Evolutionary conservation across 2,113 vertebrate species (phyloP), one percentile per base, ranked within the genome.

Genomic region (Phasianus colchicus): DNA sequence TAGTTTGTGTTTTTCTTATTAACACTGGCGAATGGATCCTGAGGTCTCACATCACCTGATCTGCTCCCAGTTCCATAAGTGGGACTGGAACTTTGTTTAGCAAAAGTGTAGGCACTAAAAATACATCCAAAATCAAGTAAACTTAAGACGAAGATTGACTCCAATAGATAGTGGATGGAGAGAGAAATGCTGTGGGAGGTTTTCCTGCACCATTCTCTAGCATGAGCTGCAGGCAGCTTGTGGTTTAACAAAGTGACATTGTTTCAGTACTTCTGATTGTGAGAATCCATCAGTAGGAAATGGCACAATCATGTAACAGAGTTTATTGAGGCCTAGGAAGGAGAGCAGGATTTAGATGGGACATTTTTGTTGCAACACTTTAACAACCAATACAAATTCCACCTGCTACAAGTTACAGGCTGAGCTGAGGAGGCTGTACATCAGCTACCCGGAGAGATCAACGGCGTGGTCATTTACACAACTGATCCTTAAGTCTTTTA

Each of bases 401-500:
- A 8, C 52, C 43, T 42, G 57, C 79, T 61, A 18, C 20, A 14
- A 74, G 69, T 13, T 71, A 34, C 0, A 1, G 87, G 69, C 69
- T 66, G n/a, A 47, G 57, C 30, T 3, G 8, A 43, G 20, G 43
- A 86, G 61, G 61, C 83, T 65, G 36, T 61, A 36, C 86, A 84
- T 93, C 71, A 75, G 48, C 57, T 71, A 38, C 61, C n/a, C 29
- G 52, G 88, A 40, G 43, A 83, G 83, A 88, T 91, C 70, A 77
- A 45, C 21, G 61, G 52, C 81, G 78, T 2, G 47, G 58, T 63
- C 45, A 90, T 90, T 81, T 93, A 70, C 88, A 90, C 74, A 92
- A 70, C 77, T 78, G 88, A 92, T 94, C 92, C 83, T 88, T 15
- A 67, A 72, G 79, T 86, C 64, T 89, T 90, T 95, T 76, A 72